A percentile compares a stretch with the other conserved stretches of the same genome.
phyloP scores from a whole-genome alignment of 2,113 vertebrate species.

The Sinocyclocheilus maitianheensis region DNA sequence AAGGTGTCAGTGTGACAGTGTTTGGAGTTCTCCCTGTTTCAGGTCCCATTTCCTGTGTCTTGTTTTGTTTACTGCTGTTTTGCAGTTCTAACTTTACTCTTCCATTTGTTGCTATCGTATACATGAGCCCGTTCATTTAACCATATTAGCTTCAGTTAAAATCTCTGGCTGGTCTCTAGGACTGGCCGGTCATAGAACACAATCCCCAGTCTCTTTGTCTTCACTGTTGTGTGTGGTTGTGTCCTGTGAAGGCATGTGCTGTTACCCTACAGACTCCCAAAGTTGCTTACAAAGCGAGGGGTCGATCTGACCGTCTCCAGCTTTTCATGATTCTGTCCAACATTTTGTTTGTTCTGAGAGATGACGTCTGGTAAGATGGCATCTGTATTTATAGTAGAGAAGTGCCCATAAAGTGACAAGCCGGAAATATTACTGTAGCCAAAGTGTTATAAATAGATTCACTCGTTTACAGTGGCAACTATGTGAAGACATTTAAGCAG shows the following conservation, averaged over 20 bases:
- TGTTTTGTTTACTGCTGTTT: conserved; percentile 6
- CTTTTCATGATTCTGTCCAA: not conserved
- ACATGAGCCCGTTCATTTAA: conserved; percentile 20
- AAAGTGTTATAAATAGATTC: conserved; percentile 3
- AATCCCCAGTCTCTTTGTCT: conserved; percentile 26
- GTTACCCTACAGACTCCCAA: conserved; percentile 17
- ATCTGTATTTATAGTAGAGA: conserved; percentile 30
- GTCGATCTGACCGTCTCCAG: not conserved
- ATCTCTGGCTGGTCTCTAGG: conserved; percentile 36
- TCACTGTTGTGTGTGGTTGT: conserved; percentile 36
- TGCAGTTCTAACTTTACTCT: conserved; percentile 20
- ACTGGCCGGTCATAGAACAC: not conserved
- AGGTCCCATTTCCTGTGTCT: conserved; percentile 58
- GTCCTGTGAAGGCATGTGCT: conserved; percentile 28
- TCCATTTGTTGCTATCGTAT: conserved; percentile 26
- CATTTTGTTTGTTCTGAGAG: conserved; percentile 33
- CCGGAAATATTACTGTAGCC: not conserved
- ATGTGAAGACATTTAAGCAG: not conserved
- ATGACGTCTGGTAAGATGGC: conserved; percentile 29
- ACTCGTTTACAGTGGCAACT: not conserved
- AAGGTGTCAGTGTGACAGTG: conserved; percentile 69
- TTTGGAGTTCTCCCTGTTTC: conserved; percentile 37
- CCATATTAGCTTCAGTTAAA: conserved; percentile 14
- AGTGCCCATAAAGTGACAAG: conserved; percentile 18
- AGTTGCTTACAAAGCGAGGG: not conserved